phyloP scores from a whole-genome alignment of 2,797 vertebrate species.

The Odontamblyopus lacepedii region DNA sequence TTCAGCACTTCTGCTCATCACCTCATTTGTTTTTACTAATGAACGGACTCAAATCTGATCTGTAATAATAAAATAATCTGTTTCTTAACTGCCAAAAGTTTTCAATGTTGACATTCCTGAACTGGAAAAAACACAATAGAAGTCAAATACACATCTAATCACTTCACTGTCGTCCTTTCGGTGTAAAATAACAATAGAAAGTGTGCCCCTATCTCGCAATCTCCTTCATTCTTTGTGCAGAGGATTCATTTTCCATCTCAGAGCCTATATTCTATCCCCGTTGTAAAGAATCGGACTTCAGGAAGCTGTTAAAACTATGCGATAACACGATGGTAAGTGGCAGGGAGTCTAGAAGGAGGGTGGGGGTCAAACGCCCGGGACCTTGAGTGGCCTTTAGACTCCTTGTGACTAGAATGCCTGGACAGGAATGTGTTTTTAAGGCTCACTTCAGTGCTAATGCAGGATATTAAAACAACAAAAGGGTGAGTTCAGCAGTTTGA shows the following conservation, averaged over 20 bases:
- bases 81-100: too few species aligned
- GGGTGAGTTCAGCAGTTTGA: constrained; percentile 64
- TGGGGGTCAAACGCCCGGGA: constrained; percentile 36
- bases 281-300: constrained; percentile 32
- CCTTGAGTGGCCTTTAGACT: constrained; percentile 68
- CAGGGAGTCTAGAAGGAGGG: constrained; percentile 15
- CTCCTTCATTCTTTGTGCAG: constrained; percentile 8
- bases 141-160: constrained; percentile 5
- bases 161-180: neutral
- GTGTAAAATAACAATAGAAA: constrained; percentile 18
- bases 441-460: constrained; percentile 61
- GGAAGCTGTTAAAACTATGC: constrained; percentile 38
- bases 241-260: constrained; percentile 34
- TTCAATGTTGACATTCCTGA: too few species aligned
- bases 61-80: too few species aligned
- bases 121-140: too few species aligned
- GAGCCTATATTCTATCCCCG: constrained; percentile 34
- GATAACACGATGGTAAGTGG: constrained; percentile 50
- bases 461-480: constrained; percentile 62
- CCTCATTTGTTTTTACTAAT: constrained; percentile 15
- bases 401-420: constrained; percentile 53
- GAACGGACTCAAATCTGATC: neutral
- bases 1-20: neutral
- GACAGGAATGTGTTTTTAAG: constrained; percentile 67
- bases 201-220: constrained; percentile 4